These are phyloP conservation scores for Odontocolon sp. DNA, from an alignment of 2,888 invertebrate species.

Conservation along the genomic window DNA sequence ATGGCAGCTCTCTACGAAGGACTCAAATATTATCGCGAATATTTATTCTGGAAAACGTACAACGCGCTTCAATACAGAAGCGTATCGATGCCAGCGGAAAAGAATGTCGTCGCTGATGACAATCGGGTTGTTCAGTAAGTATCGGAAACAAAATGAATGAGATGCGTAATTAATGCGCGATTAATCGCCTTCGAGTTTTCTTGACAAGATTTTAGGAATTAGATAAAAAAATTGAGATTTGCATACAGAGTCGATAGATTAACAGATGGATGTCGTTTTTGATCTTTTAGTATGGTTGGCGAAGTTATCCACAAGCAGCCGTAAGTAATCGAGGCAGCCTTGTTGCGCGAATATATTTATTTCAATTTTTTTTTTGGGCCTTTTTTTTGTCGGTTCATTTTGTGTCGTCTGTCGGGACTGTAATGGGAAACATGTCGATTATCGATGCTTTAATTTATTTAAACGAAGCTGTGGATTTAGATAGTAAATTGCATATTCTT, in stretches of 20 bases:
- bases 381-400: constrained; percentile 25
- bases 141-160: too few species aligned
- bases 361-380: constrained; percentile 45
- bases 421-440: constrained; percentile 13
- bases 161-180: too few species aligned
- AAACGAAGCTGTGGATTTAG: not conserved
- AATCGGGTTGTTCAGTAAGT: constrained; percentile 91
- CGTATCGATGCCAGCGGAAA: constrained; percentile 89
- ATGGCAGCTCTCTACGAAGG: constrained; percentile 98
- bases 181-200: too few species aligned
- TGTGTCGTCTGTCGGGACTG: constrained; percentile 10
- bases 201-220: too few species aligned
- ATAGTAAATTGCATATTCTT: not conserved
- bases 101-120: constrained; percentile 85
- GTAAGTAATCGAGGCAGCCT: constrained; percentile 83
- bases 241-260: constrained; percentile 36
- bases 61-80: constrained; percentile 92
- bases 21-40: constrained; percentile 91
- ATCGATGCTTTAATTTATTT: not conserved
- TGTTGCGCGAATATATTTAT: constrained; percentile 45
- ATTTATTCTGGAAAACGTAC: constrained; percentile 92
- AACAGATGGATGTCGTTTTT: constrained; percentile 63
- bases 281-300: constrained; percentile 85
- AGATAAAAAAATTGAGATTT: constrained; percentile 1
- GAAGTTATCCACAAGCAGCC: constrained; percentile 88